Percentiles rank a stretch among this genome's conserved stretches.
Conservation (phyloP, 35 echinoderm and acorn worm genomes). For the Ophiothrix spiculata region DNA sequence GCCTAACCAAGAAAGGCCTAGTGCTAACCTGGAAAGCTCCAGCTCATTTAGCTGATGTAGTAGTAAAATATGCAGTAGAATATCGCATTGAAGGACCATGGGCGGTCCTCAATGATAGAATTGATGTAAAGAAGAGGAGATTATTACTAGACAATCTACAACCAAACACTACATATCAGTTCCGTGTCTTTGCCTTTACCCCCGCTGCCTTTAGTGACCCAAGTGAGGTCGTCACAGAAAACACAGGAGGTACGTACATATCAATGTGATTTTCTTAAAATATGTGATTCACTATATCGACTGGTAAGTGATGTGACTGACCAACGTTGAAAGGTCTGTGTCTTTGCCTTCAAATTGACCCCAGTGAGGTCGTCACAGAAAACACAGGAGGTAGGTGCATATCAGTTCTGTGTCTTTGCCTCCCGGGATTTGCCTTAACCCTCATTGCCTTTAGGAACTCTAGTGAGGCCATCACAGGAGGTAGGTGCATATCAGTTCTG, state of each 20-base stretch:
- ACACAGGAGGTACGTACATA: conserved; percentile 88
- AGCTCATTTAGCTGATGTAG: conserved; percentile 21
- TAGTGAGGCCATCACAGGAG: too few relatives aligned
- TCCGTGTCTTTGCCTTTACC: conserved; percentile 86
- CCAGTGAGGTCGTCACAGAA: too few relatives aligned
- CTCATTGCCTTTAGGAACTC: too few relatives aligned
- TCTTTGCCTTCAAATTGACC: too few relatives aligned
- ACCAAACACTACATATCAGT: conserved; percentile 72
- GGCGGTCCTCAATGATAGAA: conserved; percentile 61
- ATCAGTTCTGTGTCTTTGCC: too few relatives aligned
- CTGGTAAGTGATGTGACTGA: too few relatives aligned
- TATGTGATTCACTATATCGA: too few relatives aligned
- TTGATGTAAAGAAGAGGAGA: conserved; percentile 27
- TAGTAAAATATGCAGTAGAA: conserved; percentile 72
- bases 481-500: conserved; percentile 76
- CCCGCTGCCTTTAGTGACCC: conserved; percentile 70
- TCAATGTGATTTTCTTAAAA: too few relatives aligned
- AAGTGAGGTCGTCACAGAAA: conserved; percentile 52
- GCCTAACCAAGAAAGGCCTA: conserved; percentile 36
- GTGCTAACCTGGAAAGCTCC: conserved; percentile 78
- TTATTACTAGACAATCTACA: conserved; percentile 37
- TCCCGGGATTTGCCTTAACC: too few relatives aligned
- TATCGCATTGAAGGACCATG: conserved; percentile 79
- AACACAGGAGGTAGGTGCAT: too few relatives aligned
- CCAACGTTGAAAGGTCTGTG: too few relatives aligned